Base-by-base conservation (phyloP, 2,888 invertebrate genomes). In the Andrena praecox region DNA sequence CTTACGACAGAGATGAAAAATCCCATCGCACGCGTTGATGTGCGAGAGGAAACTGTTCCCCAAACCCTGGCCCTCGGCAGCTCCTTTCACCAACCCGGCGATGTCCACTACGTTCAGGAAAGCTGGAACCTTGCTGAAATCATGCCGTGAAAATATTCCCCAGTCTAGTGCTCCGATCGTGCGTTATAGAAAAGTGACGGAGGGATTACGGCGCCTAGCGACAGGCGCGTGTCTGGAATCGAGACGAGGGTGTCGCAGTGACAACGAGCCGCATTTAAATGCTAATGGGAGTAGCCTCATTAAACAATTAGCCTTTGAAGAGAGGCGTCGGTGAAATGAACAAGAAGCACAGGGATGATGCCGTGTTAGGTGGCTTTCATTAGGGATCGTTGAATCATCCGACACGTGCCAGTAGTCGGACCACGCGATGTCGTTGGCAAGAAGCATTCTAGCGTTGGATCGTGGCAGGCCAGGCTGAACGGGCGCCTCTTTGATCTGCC, bases 21-120 rank as follows among this genome's bases (percentile, higher is more conserved):
- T 97, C 56, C 99, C 98, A 94, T 99, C 99, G 94, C 99, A 99
- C 20, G 99, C 99, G 94, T 97, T 98, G 92, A 99, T 99, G 94
- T 99, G 99, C 5, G 99, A 99, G 63, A 99, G 96, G 94, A 99
- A 99, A 82, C 99, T 99, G 94, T 99, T 99, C 91, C 99, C 99
- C 75, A 99, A 95, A 1, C 99, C 99, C 94, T 99, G 98, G 0
- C 99, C 99, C 93, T 99, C 99, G 3, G 99, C 97, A 2, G 99
- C 99, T 42, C 99, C 99, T 92, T 99, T 98, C 52, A 99, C 99
- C 86, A 99, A 95, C 10, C 99, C 99, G 73, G 99, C 99, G 91
- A 99, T 99, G 94, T 99, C 99, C 42, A 99, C 98, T 48, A 99
- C 97, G 94, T 99, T 99, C 85, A 99, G 95, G 94, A 97, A 99